Conservation (phyloP, 2,888 invertebrate genomes). For the Xiphydria camelus region DNA sequence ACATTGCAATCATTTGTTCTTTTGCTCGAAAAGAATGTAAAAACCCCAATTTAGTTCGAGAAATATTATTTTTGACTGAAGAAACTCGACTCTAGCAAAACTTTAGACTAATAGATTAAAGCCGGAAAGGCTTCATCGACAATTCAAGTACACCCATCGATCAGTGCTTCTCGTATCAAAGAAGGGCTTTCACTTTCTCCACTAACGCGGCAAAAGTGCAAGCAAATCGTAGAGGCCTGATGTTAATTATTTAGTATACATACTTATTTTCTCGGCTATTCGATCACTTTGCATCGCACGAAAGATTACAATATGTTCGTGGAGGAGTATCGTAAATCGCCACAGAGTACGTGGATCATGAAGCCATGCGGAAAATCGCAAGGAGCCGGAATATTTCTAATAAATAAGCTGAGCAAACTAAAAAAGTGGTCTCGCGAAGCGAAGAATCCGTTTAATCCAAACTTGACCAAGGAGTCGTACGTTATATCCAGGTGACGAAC, state of each 20-base stretch:
- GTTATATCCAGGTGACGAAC: constrained; percentile 82
- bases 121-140: too few relatives aligned
- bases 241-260: too few relatives aligned
- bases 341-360: constrained; percentile 96
- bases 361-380: constrained; percentile 96
- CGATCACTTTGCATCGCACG: neutral
- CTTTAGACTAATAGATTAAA: too few relatives aligned
- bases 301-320: constrained; percentile 94
- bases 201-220: too few relatives aligned
- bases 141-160: too few relatives aligned
- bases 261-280: too few relatives aligned
- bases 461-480: constrained; percentile 86
- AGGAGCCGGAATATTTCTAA: constrained; percentile 92
- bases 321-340: constrained; percentile 92
- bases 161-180: too few relatives aligned
- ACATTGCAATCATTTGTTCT: neutral
- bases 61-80: neutral
- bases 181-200: too few relatives aligned
- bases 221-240: too few relatives aligned
- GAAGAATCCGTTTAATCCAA: constrained; percentile 82
- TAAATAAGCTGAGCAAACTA: constrained; percentile 91
- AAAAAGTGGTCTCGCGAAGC: constrained; percentile 89
- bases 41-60: neutral
- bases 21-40: neutral
- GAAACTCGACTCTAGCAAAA: too few relatives aligned